These are phyloP conservation scores for Ceriagrion tenellum DNA, from an alignment of 2,888 invertebrate genomes.

Conservation along the genomic window DNA sequence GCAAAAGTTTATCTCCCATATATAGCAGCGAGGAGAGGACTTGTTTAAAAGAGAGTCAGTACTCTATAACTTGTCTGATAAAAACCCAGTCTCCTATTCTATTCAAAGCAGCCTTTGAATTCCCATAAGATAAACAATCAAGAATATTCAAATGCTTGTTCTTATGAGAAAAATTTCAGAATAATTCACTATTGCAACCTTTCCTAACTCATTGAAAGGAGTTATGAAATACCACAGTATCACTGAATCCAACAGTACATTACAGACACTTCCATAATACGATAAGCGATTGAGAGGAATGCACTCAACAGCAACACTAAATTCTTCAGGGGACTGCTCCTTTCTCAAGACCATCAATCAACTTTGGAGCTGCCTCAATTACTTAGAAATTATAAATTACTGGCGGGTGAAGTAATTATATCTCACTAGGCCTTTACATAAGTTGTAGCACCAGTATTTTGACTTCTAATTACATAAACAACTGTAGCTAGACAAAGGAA, in stretches of 20 bases:
- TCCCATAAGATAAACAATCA: not conserved
- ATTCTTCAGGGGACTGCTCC: not conserved
- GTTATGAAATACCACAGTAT: too few species aligned
- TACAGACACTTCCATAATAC: not conserved
- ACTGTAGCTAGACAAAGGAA: not conserved
- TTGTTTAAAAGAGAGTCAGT: too few species aligned
- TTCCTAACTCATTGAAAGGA: not conserved
- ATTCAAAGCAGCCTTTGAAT: not conserved
- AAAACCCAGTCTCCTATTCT: not conserved
- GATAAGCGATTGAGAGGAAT: not conserved
- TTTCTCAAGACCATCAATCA: not conserved
- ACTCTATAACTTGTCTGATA: not conserved
- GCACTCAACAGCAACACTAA: not conserved
- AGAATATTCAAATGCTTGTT: not conserved
- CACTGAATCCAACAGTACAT: not conserved
- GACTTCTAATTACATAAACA: not conserved
- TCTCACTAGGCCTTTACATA: not conserved
- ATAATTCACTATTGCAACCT: not conserved
- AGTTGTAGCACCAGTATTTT: conserved; percentile 1
- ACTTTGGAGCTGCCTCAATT: not conserved
- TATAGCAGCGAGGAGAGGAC: too few species aligned
- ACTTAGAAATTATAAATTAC: not conserved
- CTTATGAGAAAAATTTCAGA: too few species aligned
- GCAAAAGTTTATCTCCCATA: not conserved
- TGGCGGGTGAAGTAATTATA: not conserved